phyloP scores from a whole-genome alignment of 2,888 invertebrate species.

The Prosapia bicincta region DNA sequence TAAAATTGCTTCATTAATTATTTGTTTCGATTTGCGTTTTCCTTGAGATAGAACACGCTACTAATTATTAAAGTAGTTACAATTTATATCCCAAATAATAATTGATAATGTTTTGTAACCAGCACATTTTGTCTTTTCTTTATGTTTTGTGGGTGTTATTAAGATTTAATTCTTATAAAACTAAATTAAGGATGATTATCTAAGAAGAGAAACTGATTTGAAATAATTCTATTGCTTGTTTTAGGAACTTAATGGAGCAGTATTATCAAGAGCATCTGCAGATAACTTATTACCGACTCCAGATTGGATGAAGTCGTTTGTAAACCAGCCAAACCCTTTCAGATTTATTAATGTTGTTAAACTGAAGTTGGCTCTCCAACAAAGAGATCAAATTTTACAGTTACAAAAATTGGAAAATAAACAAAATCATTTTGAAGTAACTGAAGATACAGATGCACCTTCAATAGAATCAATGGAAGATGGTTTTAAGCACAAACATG shows the following conservation, averaged over 20 bases:
- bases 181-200: too few relatives aligned
- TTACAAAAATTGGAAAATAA: slow-evolving; percentile 13
- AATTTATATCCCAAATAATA: too few relatives aligned
- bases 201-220: too few relatives aligned
- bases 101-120: too few relatives aligned
- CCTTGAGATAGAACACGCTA: too few relatives aligned
- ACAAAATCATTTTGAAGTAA: slow-evolving; percentile 28
- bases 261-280: neutral
- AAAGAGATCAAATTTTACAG: neutral
- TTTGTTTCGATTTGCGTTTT: too few relatives aligned
- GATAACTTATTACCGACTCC: neutral
- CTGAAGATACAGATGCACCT: slow-evolving; percentile 24
- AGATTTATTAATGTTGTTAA: slow-evolving; percentile 17
- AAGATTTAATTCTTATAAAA: too few relatives aligned
- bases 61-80: too few relatives aligned
- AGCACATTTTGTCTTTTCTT: too few relatives aligned
- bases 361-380: slow-evolving; percentile 11
- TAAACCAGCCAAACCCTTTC: slow-evolving; percentile 12
- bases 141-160: too few relatives aligned
- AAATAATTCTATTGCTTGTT: too few relatives aligned
- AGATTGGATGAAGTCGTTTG: slow-evolving; percentile 3
- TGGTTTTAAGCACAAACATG: slow-evolving; percentile 12
- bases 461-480: slow-evolving; percentile 25
- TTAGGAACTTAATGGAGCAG: neutral
- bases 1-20: too few relatives aligned